phyloP scores from a whole-genome alignment of 2,113 vertebrate genomes.

The Nettapus auritus region DNA sequence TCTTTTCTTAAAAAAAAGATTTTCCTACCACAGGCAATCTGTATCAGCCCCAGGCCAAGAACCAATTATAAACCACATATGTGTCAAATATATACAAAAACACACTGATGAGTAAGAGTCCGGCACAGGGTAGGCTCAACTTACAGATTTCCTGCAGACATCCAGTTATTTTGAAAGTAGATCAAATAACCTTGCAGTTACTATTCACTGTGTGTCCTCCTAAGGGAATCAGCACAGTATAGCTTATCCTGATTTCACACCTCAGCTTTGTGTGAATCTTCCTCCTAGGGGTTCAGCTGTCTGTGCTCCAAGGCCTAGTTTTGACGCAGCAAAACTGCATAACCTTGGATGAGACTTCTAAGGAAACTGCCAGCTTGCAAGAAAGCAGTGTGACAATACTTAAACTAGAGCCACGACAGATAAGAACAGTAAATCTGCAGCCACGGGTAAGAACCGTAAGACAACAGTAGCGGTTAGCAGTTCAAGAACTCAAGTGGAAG shows the following conservation, averaged over 20 bases:
- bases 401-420: neutral
- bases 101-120: neutral
- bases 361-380: slow-evolving; percentile 15
- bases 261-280: neutral
- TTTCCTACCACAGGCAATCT: neutral
- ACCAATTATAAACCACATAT: neutral
- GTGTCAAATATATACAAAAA: neutral
- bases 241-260: slow-evolving; percentile 31
- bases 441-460: neutral
- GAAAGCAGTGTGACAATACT: neutral
- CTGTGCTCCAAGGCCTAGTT: slow-evolving; percentile 3
- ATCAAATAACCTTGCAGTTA: slow-evolving; percentile 23
- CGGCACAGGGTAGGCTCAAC: neutral
- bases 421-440: neutral
- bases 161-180: neutral
- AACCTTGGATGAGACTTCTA: slow-evolving; percentile 16
- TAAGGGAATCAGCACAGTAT: neutral
- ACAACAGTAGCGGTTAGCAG: neutral
- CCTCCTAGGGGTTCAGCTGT: neutral
- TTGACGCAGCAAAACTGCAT: neutral
- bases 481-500: neutral
- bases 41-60: neutral
- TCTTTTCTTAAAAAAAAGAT: neutral
- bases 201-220: neutral
- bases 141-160: neutral